Percentiles rank a stretch among this genome's conserved stretches.
phyloP scores from a whole-genome alignment of 1,140 invertebrate genomes.

The Camponotus pennsylvanicus region DNA sequence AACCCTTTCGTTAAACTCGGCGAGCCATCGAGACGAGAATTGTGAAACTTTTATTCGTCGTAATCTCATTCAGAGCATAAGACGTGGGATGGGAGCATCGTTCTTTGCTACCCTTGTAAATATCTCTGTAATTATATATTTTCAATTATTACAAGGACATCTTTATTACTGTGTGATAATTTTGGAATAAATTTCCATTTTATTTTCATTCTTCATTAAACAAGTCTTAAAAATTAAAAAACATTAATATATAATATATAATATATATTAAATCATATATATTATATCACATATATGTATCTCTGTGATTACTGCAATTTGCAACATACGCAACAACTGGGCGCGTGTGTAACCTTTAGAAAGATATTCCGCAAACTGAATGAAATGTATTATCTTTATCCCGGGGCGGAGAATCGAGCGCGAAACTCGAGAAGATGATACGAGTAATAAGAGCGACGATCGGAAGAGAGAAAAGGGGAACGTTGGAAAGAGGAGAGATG shows the following conservation, averaged over 20 bases:
- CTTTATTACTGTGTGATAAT: too few species aligned
- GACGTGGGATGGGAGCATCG: neutral
- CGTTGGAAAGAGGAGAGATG: neutral
- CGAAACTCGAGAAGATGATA: slow-evolving; percentile 62
- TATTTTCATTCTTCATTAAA: too few species aligned
- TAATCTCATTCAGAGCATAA: neutral
- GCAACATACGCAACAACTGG: neutral
- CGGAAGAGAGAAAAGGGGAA: slow-evolving; percentile 61
- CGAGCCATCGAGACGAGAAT: neutral
- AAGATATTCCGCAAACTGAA: slow-evolving; percentile 45
- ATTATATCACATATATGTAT: too few species aligned
- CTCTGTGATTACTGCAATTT: neutral
- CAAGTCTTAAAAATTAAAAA: too few species aligned
- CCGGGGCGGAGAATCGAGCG: slow-evolving; percentile 13
- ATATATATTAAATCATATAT: too few species aligned
- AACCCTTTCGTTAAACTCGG: slow-evolving; percentile 48
- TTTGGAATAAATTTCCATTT: too few species aligned
- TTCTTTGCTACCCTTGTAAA: neutral
- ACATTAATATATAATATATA: neutral
- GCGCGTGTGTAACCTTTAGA: neutral
- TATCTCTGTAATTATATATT: neutral
- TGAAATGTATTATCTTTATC: slow-evolving; percentile 40
- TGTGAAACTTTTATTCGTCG: neutral
- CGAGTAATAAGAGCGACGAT: slow-evolving; percentile 70
- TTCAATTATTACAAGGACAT: too few species aligned